These are phyloP conservation scores for Leptinotarsa lineolata DNA, from an alignment of 1,140 invertebrate species.

Conservation along the genomic window DNA sequence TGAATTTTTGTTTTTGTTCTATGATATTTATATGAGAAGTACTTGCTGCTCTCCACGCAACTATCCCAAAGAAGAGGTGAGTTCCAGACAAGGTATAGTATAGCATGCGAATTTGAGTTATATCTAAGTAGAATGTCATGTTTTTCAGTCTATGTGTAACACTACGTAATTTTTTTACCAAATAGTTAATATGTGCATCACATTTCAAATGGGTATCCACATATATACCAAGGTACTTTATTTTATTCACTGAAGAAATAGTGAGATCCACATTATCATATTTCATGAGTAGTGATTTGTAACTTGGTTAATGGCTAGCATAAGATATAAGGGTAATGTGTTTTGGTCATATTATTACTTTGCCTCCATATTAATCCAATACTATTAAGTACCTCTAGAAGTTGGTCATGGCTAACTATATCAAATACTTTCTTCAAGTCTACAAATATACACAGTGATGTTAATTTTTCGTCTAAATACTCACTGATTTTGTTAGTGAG, in stretches of 20 bases:
- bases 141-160: constrained; percentile 7
- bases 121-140: constrained; percentile 13
- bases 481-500: too few relatives aligned
- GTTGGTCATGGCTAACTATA: too few relatives aligned
- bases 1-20: too few relatives aligned
- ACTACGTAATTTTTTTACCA: constrained; percentile 13
- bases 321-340: constrained; percentile 15
- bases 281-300: too few relatives aligned
- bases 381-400: too few relatives aligned
- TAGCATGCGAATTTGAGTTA: not conserved
- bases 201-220: constrained; percentile 10
- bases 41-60: too few relatives aligned
- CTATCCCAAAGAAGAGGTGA: too few relatives aligned
- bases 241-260: constrained; percentile 10
- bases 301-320: not conserved
- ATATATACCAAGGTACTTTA: too few relatives aligned
- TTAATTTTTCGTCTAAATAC: too few relatives aligned
- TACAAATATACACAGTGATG: too few relatives aligned
- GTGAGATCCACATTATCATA: constrained; percentile 14
- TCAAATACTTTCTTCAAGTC: not conserved
- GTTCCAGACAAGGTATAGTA: too few relatives aligned
- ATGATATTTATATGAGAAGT: too few relatives aligned
- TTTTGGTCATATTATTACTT: constrained; percentile 5
- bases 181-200: constrained; percentile 1
- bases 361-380: not conserved